Base-by-base conservation (phyloP, 2,888 invertebrate species). In the Drosophila anomelani region DNA sequence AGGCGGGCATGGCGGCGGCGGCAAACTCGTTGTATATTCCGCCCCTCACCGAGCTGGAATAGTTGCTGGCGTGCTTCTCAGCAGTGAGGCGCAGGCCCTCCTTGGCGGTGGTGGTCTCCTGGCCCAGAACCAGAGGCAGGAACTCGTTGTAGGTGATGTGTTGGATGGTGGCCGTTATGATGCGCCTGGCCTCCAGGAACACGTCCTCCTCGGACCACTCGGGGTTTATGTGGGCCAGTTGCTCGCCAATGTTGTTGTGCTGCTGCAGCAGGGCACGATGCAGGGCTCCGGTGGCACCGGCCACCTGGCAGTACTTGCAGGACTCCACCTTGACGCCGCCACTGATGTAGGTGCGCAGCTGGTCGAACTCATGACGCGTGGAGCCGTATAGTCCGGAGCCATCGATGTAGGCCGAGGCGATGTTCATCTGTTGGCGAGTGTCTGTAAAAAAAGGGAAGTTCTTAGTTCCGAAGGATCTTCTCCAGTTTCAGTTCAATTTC, bases 61-160 rank as follows among this genome's bases (percentile, higher is more conserved):
- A 98, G 57, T 95, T 95, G 0, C 94, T 93, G 93, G 95, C 96
- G 90, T 96, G 96, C 23, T 97, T 97, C 41, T 95, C 95, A 0
- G 94, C 95, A 93, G 76, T 95, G 93, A 81, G 95, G 94, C 95
- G 96, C 94, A 93, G 85, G 20, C 91, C 92, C 58, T 89, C 90
- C 72, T 90, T 92, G 51, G 92, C 92, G 0, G 91, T 91, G 7
- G 90, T 91, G 5, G 90, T 91, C 79, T 93, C 92, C 73, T 92
- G 92, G 68, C 96, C 96, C 51, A 97, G 92, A 13, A 97, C 93
- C 60, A 95, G 95, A 0, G 97, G 96, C 66, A 97, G 92, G 92
- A 96, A 97, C 91, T 97, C 97, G 84, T 96, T 96, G 91, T 95
- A 95, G 0, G 97, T 97, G 63, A 97, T 95, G 84, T 97, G 97